Conservation (phyloP, 2,888 invertebrate species). For the Hirtodrosophila trivittata region DNA sequence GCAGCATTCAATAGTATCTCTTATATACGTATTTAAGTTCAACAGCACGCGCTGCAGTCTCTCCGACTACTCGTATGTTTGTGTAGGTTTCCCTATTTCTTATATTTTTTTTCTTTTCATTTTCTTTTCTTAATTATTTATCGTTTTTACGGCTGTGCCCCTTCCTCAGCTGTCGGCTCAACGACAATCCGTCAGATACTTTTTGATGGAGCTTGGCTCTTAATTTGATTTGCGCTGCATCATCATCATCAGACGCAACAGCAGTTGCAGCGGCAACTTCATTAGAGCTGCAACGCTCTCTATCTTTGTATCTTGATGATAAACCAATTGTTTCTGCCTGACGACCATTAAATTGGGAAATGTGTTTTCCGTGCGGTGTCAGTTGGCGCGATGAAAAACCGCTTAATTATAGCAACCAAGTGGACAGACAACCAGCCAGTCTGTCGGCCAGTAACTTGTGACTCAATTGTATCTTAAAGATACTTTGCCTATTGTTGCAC, state of each 20-base stretch:
- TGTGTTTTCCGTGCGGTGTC: conserved; percentile 34
- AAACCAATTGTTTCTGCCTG: conserved; percentile 63
- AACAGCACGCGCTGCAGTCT: conserved; percentile 56
- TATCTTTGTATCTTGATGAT: conserved; percentile 46
- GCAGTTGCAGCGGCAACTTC: conserved; percentile 13
- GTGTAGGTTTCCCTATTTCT: neutral
- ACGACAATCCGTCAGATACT: conserved; percentile 64
- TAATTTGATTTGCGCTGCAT: conserved; percentile 61
- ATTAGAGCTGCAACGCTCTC: conserved; percentile 24
- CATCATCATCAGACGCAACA: conserved; percentile 45
- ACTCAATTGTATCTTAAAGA: conserved; percentile 69
- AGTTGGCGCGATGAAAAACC: conserved; percentile 33
- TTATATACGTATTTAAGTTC: conserved; percentile 53
- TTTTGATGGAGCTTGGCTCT: conserved; percentile 36
- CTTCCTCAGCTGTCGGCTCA: conserved; percentile 58
- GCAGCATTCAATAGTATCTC: conserved; percentile 27
- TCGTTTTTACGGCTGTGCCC: conserved; percentile 33
- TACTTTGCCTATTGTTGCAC: conserved; percentile 69
- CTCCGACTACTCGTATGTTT: neutral
- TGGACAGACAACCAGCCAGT: conserved; percentile 2
- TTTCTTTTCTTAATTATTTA: conserved; percentile 42
- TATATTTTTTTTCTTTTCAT: conserved; percentile 6
- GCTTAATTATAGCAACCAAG: conserved; percentile 52
- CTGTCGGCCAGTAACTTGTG: conserved; percentile 38
- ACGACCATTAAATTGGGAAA: conserved; percentile 64